Evolutionary conservation across 2,797 vertebrate genomes (phyloP).

Genomic region (Pantherophis vulpinus): DNA sequence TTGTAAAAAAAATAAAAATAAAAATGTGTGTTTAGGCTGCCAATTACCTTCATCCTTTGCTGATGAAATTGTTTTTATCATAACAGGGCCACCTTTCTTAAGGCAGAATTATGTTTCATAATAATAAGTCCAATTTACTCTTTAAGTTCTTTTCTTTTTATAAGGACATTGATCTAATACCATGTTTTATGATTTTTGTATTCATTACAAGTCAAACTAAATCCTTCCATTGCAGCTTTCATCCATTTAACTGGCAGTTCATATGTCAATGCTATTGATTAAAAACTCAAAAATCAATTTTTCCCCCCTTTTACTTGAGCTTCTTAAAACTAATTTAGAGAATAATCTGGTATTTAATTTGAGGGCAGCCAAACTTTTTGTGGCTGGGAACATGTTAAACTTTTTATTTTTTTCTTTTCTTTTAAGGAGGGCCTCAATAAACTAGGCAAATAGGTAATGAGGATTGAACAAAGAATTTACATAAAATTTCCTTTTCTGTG

Average conservation of each 20-base stretch:
- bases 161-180: slow-evolving; percentile 32
- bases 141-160: background rate
- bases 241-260: slow-evolving; percentile 31
- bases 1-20: background rate
- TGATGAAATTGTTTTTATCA: slow-evolving; percentile 32
- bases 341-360: background rate
- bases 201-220: slow-evolving; percentile 39
- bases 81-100: slow-evolving; percentile 31
- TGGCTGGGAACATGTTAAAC: background rate
- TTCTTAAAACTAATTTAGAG: background rate
- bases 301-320: background rate
- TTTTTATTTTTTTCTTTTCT: background rate
- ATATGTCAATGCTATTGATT: slow-evolving; percentile 9
- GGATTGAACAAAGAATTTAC: background rate
- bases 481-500: background rate
- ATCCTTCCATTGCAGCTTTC: slow-evolving; percentile 35
- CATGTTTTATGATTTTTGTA: slow-evolving; percentile 24
- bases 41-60: slow-evolving; percentile 36
- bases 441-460: background rate
- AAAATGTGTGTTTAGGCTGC: background rate
- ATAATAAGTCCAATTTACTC: slow-evolving; percentile 51
- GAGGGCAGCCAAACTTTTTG: background rate
- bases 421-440: background rate
- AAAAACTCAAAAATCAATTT: slow-evolving; percentile 8
- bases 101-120: slow-evolving; percentile 40